Evolutionary conservation across 2,113 vertebrate genomes (phyloP).

Genomic region (Semnornis frantzii): DNA sequence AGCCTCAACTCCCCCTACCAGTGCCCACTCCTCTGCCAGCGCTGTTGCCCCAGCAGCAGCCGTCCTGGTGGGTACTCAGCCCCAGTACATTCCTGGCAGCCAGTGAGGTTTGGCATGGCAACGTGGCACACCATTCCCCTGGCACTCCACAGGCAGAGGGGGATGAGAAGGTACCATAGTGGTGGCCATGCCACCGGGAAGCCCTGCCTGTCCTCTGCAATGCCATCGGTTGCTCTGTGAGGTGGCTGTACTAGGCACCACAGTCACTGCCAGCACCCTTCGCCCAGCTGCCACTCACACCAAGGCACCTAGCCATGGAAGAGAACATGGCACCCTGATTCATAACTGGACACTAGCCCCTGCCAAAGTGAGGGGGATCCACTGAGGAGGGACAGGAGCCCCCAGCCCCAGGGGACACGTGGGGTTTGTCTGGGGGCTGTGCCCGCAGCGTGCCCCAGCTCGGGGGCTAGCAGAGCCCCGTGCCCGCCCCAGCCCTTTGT

Average conservation of each 20-base stretch:
- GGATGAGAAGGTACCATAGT: not conserved
- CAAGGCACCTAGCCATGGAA: not conserved
- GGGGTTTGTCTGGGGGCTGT: not conserved
- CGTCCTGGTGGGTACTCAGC: not conserved
- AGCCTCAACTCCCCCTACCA: fast-evolving
- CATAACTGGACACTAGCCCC: fast-evolving
- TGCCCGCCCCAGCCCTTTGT: not conserved
- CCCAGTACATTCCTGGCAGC: constrained; percentile 8
- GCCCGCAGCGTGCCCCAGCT: not conserved
- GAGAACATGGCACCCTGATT: not conserved
- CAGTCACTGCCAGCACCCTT: not conserved
- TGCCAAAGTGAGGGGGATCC: not conserved
- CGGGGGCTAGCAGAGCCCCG: not conserved
- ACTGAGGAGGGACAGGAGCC: not conserved
- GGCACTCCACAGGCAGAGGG: fast-evolving
- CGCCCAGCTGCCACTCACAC: not conserved
- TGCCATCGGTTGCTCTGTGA: not conserved
- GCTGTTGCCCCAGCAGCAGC: constrained; percentile 39
- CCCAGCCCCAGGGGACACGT: fast-evolving
- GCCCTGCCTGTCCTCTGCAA: fast-evolving
- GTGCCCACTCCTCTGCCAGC: not conserved
- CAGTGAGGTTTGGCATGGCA: not conserved
- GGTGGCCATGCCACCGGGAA: not conserved
- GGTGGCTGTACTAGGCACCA: fast-evolving
- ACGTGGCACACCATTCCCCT: not conserved